Evolutionary conservation across 2,113 vertebrate genomes (phyloP).

Genomic region (Actenoides hombroni): DNA sequence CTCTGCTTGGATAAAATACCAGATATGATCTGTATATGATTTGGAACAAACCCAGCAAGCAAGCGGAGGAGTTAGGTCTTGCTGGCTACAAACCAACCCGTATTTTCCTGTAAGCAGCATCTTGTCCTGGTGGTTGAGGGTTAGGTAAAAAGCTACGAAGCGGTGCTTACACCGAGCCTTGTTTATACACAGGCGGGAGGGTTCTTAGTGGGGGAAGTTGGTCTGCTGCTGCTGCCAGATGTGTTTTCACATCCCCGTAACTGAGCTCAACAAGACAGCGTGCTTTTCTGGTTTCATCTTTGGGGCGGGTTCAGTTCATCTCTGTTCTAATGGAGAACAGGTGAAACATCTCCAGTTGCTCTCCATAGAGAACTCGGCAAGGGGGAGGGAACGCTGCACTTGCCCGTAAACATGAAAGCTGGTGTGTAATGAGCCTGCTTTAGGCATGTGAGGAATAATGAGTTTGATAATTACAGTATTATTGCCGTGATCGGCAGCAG

Average conservation of each 20-base stretch:
- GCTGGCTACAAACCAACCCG: neutral
- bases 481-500: constrained; percentile 49
- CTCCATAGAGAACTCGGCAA: neutral
- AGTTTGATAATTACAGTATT: constrained; percentile 46
- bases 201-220: neutral
- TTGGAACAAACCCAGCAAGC: neutral
- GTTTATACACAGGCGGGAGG: neutral
- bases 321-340: constrained; percentile 34
- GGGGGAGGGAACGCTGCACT: neutral
- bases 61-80: neutral
- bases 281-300: neutral
- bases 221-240: neutral
- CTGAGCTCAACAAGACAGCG: neutral
- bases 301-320: neutral
- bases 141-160: neutral
- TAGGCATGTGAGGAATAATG: constrained; percentile 18
- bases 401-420: constrained; percentile 32
- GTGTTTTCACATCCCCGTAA: neutral
- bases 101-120: neutral
- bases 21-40: neutral
- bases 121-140: neutral
- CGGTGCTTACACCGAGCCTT: neutral
- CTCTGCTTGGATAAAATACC: neutral
- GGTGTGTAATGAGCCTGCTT: constrained; percentile 5
- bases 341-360: constrained; percentile 19